Percentiles rank a stretch among this genome's conserved stretches.
phyloP scores from a whole-genome alignment of 2,797 vertebrate genomes.

The Linurgus olivaceus region DNA sequence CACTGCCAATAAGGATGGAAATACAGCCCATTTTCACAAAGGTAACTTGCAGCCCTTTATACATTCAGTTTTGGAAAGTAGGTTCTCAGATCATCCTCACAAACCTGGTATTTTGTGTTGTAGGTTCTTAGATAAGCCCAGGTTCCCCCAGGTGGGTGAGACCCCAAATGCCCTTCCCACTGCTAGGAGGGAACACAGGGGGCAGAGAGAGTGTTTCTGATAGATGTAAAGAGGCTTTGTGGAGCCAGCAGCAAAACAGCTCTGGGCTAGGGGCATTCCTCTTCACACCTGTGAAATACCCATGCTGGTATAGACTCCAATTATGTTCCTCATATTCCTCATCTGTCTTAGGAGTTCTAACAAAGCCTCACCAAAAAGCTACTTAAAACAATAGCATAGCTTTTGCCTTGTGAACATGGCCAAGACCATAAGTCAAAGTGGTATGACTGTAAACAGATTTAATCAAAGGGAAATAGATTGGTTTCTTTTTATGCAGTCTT shows the following conservation, averaged over 20 bases:
- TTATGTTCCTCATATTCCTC: not conserved
- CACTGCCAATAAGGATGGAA: not conserved
- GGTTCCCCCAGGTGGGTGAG: rapidly evolving
- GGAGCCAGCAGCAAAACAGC: not conserved
- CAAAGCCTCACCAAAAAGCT: not conserved
- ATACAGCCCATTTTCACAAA: not conserved
- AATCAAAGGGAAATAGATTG: not conserved
- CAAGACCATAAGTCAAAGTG: not conserved
- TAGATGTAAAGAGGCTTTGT: rapidly evolving
- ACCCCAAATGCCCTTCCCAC: not conserved
- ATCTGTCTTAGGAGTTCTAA: not conserved
- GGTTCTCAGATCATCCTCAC: not conserved
- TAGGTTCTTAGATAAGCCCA: not conserved
- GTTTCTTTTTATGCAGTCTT: not conserved
- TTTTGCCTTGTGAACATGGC: not conserved
- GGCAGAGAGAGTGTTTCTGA: not conserved
- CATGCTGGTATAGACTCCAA: not conserved
- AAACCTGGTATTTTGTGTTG: not conserved
- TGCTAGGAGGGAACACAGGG: not conserved
- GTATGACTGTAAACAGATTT: not conserved
- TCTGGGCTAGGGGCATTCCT: not conserved
- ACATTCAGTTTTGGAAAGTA: not conserved
- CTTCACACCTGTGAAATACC: not conserved
- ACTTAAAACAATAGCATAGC: not conserved
- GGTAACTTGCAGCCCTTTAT: not conserved